Conservation (phyloP, 1,140 invertebrate genomes). For the Drosophila nasuta region DNA sequence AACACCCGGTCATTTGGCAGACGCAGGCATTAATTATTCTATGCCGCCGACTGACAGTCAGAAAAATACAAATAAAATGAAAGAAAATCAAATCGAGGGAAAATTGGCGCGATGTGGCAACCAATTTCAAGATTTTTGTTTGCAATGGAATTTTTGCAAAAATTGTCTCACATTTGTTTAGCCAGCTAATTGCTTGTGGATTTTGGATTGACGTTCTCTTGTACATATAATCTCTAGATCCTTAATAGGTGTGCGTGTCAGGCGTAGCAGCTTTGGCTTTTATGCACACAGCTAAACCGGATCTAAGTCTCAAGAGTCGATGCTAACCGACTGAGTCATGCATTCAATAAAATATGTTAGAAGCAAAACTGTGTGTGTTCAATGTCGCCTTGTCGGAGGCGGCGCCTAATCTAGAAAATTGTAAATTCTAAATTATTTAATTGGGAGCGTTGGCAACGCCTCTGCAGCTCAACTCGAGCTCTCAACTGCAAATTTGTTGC, state of each 20-base stretch:
- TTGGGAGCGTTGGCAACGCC: constrained; percentile 47
- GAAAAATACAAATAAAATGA: neutral
- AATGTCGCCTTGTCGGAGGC: constrained; percentile 47
- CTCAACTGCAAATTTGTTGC: constrained; percentile 34
- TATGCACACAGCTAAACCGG: constrained; percentile 32
- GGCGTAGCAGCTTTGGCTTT: constrained; percentile 12
- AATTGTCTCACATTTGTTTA: constrained; percentile 42
- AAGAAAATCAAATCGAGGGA: constrained; percentile 3
- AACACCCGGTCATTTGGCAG: constrained; percentile 48
- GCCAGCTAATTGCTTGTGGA: constrained; percentile 37
- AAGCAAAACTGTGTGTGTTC: constrained; percentile 16
- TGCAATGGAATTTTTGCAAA: constrained; percentile 33
- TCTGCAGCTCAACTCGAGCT: constrained; percentile 22
- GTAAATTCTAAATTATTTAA: constrained; percentile 55
- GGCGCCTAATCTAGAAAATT: constrained; percentile 55
- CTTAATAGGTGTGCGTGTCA: constrained; percentile 44
- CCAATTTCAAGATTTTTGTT: constrained; percentile 4
- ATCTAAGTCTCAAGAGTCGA: constrained; percentile 38
- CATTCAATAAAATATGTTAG: constrained; percentile 3
- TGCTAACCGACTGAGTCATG: constrained; percentile 27
- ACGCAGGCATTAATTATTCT: constrained; percentile 43
- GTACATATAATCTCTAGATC: constrained; percentile 33
- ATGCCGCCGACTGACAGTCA: constrained; percentile 29
- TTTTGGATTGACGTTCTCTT: constrained; percentile 25
- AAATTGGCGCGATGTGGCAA: constrained; percentile 22